Conservation (phyloP, 2,797 vertebrate species). For the Lacerta viridis region DNA sequence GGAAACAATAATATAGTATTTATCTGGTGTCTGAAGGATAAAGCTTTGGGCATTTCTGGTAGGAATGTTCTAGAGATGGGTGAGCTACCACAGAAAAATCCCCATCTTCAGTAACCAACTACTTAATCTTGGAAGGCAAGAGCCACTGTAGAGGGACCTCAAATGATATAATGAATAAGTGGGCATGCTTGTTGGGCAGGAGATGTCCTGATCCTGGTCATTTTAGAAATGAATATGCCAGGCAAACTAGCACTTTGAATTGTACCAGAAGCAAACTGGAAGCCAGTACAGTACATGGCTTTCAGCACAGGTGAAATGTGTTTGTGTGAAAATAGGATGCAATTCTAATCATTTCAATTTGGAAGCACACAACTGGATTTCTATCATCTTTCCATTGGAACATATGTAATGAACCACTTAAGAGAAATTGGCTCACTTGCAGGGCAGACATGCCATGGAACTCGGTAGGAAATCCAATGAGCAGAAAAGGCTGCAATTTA, state of each 20-base stretch:
- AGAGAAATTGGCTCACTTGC: not conserved
- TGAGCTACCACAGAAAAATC: not conserved
- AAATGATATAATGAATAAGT: not conserved
- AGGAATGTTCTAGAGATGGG: not conserved
- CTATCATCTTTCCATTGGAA: not conserved
- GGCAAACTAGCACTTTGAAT: not conserved
- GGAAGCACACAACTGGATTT: not conserved
- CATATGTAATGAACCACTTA: not conserved
- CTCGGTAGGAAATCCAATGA: not conserved
- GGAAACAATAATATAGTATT: not conserved
- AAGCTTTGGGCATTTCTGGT: not conserved
- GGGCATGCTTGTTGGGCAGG: not conserved
- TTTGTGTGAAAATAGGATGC: not conserved
- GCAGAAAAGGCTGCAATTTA: not conserved
- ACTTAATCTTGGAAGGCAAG: not conserved
- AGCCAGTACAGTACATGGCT: not conserved
- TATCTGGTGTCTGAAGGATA: not conserved
- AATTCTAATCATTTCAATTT: not conserved
- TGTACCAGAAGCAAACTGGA: not conserved
- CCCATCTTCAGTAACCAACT: not conserved
- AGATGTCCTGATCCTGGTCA: not conserved
- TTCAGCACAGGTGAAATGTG: not conserved
- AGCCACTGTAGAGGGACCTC: too few species aligned
- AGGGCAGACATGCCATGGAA: not conserved
- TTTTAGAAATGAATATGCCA: not conserved